Percentiles rank a stretch among this genome's conserved stretches.
Evolutionary conservation across 1,140 invertebrate genomes (phyloP).

Genomic region (Drosophila athabasca): DNA sequence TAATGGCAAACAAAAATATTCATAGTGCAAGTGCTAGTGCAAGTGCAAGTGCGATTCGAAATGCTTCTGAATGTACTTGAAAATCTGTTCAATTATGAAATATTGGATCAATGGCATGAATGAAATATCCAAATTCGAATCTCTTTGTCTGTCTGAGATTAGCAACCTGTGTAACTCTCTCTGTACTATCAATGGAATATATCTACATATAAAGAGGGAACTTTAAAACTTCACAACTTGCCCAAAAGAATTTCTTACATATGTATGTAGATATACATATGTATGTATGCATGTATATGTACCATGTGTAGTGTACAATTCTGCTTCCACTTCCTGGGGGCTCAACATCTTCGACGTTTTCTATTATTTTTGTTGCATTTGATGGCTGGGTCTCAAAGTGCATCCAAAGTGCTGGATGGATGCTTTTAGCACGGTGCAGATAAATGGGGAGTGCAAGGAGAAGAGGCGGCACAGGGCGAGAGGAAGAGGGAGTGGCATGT

Average conservation of each 20-base stretch:
- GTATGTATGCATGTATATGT: conserved; percentile 25
- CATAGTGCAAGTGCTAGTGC: conserved; percentile 2
- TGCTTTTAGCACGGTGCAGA: conserved; percentile 49
- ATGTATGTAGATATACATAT: conserved; percentile 7
- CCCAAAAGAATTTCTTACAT: conserved; percentile 32
- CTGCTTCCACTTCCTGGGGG: conserved; percentile 27
- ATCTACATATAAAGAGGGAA: no score
- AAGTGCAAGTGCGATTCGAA: conserved; percentile 25
- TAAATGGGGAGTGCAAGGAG: conserved; percentile 7
- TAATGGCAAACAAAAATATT: conserved; percentile 3
- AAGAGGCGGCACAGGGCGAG: background rate
- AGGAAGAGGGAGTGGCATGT: conserved; percentile 5
- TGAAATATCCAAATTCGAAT: no score
- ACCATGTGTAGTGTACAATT: background rate
- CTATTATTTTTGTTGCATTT: conserved; percentile 40
- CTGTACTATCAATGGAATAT: no score
- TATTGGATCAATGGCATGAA: conserved; percentile 1
- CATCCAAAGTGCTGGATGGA: conserved; percentile 39
- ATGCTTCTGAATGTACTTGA: conserved; percentile 3
- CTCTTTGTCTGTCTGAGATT: no score
- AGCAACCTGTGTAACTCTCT: no score
- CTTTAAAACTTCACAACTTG: background rate
- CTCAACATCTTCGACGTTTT: conserved; percentile 43
- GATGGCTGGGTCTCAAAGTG: conserved; percentile 54
- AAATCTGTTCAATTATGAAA: conserved; percentile 16